Evolutionary conservation across 2,888 invertebrate species (phyloP).

Genomic region (Drosophila imparisetae): DNA sequence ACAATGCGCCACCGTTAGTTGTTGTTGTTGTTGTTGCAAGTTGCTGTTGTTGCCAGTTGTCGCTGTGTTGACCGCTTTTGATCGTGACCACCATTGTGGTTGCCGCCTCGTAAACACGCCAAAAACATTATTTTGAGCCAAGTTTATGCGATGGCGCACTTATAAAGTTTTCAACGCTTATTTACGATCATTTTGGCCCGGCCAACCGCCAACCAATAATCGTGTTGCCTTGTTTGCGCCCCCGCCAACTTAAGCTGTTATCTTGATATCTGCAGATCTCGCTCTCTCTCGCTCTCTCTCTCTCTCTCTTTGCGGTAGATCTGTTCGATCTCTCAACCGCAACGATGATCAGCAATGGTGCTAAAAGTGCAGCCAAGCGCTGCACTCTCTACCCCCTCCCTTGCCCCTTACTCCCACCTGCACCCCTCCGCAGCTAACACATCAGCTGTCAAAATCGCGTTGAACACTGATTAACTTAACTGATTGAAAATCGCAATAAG

Average conservation of each 20-base stretch:
- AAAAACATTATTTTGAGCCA: slow-evolving; percentile 52
- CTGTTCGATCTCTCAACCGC: slow-evolving; percentile 21
- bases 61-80: slow-evolving; percentile 74
- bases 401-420: neutral
- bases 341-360: slow-evolving; percentile 26
- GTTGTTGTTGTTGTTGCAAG: slow-evolving; percentile 11
- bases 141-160: slow-evolving; percentile 75
- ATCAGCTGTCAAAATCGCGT: slow-evolving; percentile 58
- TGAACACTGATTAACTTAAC: slow-evolving; percentile 36
- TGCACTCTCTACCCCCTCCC: slow-evolving; percentile 13
- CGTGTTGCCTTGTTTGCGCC: slow-evolving; percentile 25
- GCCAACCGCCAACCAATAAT: slow-evolving; percentile 15
- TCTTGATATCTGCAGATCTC: slow-evolving; percentile 47
- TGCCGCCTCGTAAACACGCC: slow-evolving; percentile 81
- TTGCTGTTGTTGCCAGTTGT: slow-evolving; percentile 27
- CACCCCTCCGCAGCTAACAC: neutral
- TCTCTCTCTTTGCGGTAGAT: slow-evolving; percentile 6
- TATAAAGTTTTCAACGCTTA: slow-evolving; percentile 80
- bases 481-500: slow-evolving; percentile 30
- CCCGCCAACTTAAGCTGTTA: slow-evolving; percentile 16
- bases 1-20: slow-evolving; percentile 51
- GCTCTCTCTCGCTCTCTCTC: neutral
- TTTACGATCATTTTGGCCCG: slow-evolving; percentile 69
- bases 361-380: slow-evolving; percentile 58
- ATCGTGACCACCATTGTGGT: slow-evolving; percentile 81